These are phyloP conservation scores for Sapajus apella DNA, from an alignment of 2,113 vertebrate genomes.

Conservation along the genomic window DNA sequence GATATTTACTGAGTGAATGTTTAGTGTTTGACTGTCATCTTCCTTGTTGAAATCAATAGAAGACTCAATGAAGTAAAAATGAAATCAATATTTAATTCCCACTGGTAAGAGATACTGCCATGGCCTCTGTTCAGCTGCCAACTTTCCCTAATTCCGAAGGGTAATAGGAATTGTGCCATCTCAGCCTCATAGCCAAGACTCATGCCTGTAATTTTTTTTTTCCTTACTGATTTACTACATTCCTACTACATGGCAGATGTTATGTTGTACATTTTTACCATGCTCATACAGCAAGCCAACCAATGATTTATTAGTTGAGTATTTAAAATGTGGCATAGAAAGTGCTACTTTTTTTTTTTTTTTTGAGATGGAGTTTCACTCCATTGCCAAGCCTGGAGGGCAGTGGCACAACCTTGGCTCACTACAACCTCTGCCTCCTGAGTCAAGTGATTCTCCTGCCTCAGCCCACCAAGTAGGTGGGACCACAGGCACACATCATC, in stretches of 20 bases:
- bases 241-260: neutral
- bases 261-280: neutral
- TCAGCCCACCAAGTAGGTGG: no score
- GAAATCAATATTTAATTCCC: conserved; percentile 78
- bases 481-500: no score
- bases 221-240: neutral
- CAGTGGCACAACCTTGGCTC: no score
- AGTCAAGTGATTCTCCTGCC: no score
- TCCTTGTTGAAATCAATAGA: conserved; percentile 65
- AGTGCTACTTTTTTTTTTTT: neutral
- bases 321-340: neutral
- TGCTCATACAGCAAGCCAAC: neutral
- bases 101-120: conserved; percentile 37
- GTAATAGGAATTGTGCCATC: neutral
- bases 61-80: conserved; percentile 74
- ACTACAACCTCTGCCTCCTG: no score
- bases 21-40: conserved; percentile 52
- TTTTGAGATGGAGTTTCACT: no score
- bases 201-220: neutral
- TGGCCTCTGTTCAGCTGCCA: conserved; percentile 14
- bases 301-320: neutral
- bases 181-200: neutral
- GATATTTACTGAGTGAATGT: neutral
- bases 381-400: no score
- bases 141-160: neutral